phyloP scores from a whole-genome alignment of 2,797 vertebrate genomes.

The Spizella passerina region DNA sequence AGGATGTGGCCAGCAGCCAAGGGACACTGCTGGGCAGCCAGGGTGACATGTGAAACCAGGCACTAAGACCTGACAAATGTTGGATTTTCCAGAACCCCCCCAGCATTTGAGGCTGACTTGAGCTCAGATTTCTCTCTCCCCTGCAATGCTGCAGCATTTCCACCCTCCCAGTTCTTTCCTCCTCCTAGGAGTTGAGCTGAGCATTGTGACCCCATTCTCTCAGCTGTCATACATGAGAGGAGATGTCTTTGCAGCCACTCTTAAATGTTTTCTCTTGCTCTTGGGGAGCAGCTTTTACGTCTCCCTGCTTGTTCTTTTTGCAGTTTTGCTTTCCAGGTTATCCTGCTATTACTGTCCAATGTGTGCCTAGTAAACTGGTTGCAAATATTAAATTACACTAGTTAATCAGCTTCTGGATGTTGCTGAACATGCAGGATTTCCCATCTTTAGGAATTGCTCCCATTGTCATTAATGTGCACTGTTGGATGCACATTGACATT shows the following conservation, averaged over 20 bases:
- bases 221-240: not conserved
- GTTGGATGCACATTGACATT: not conserved
- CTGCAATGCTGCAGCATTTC: not conserved
- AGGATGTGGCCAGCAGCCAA: conserved; percentile 68
- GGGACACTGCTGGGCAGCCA: not conserved
- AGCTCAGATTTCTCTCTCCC: not conserved
- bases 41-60: not conserved
- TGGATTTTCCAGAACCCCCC: conserved; percentile 36
- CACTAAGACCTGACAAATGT: conserved; percentile 43
- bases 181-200: not conserved
- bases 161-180: not conserved
- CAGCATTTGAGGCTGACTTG: conserved; percentile 23
- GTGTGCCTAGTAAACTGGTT: not conserved
- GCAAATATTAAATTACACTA: not conserved
- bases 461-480: not conserved
- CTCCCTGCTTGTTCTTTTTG: not conserved
- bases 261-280: not conserved
- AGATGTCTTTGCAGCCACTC: not conserved
- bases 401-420: not conserved
- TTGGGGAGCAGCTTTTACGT: not conserved
- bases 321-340: not conserved
- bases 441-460: not conserved
- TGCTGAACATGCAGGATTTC: not conserved
- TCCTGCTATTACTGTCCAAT: not conserved
- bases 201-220: conserved; percentile 12